Base-by-base conservation (phyloP, 2,797 vertebrate genomes). In the Periparus ater region DNA sequence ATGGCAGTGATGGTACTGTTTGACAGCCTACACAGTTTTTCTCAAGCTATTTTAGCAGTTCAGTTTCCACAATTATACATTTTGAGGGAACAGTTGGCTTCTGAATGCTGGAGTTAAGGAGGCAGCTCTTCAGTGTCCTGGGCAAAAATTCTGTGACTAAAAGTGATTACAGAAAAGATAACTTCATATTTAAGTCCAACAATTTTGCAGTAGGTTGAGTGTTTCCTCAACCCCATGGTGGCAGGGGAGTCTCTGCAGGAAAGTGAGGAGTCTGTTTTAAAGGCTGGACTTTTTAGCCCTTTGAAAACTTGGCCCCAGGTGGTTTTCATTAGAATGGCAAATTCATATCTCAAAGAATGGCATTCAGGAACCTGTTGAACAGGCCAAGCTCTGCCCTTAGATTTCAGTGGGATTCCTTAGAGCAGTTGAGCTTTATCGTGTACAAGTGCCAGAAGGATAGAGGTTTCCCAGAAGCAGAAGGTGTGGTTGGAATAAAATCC, bases 261-360 rank as follows among this genome's bases (percentile, higher is more conserved):
- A 58, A 85, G 66, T 9, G 22, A 91, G 38, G n/a, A 63, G 57
- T 48, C 76, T 75, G 36, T 74, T 93, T 70, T 47, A 66, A 60
- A 85, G 83, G 45, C 63, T 82, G 67, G 48, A 71, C 74, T 94
- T 84, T 47, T 36, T 34, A 95, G 75, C 63, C 25, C 70, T 95
- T 96, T 96, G 94, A 93, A 96, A 96, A 75, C 89, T 96, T 95
- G 93, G 57, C 95, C 94, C 38, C 48, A 3, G 85, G 93, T 71
- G 34, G 10, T 94, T 96, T 95, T 67, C 93, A 76, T 96, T 94
- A 85, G 94, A 96, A 94, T 93, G 80, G 83, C 88, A 96, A 96
- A 95, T 95, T 70, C 66, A 2, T 86, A 70, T 96, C 91, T 94
- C 57, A 77, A 47, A 93, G 89, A 95, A 87, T 76, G 85, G 86